Base-by-base conservation (phyloP, 2,113 vertebrate genomes). In the Rhabdornis inornatus region DNA sequence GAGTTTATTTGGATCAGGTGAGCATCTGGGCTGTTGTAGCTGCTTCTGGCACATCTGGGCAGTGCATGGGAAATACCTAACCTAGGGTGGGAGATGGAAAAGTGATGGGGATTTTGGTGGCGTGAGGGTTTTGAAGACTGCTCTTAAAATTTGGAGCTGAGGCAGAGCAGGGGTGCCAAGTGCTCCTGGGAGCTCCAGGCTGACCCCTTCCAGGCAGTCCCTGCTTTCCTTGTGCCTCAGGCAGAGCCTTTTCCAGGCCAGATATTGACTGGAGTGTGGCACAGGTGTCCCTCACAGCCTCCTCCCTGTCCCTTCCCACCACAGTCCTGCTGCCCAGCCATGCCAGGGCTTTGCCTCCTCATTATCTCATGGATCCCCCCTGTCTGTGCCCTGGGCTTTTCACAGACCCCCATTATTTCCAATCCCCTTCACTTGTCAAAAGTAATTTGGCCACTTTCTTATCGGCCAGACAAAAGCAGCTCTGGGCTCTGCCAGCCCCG, bases 371-470 rank as follows among this genome's bases (percentile, higher is more conserved):
- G 90, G 90, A 84, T 96, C 55, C 35, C 82, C 72, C 90, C 84
- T 0, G 4, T 94, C 92, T 93, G 81, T 30, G 56, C 87, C 74
- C 77, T 7, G 49, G 27, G 88, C 93, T 97, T 95, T 97, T 95
- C 77, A 92, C 95, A 97, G 95, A 91, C 83, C 76, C 94, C 93
- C 92, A 93, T 97, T 97, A 97, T 96, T 97, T 98, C 97, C 97
- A 95, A 96, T 96, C 96, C 87, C 94, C 86, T 97, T 97, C 94
- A 97, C 97, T 95, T 97, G 98, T 97, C 98, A 97, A 87, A 97
- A 97, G 81, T 75, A 90, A 98, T 98, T 98, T 97, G 85, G 81
- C 0, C 1, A 76, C 90, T 97, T 97, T 91, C 24, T 95, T 97
- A 94, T 91, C 10, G 19, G 45, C 70, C 82, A 81, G 93, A 85